Evolutionary conservation across 2,113 vertebrate species (phyloP).

Genomic region (Fregata magnificens): DNA sequence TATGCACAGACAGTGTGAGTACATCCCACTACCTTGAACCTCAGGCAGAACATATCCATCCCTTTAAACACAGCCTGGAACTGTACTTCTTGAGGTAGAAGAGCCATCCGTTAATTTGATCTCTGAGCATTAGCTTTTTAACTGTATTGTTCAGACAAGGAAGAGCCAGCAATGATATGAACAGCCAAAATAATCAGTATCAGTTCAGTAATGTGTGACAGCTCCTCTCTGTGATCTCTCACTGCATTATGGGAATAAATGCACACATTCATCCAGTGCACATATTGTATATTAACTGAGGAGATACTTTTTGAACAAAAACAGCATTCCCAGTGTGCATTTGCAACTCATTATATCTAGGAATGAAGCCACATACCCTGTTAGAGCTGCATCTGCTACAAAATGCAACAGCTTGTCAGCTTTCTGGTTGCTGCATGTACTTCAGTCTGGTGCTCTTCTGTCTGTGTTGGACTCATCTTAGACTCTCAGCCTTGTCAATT

Average conservation of each 20-base stretch:
- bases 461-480: neutral
- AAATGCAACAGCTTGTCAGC: slow-evolving; percentile 49
- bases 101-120: neutral
- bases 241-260: slow-evolving; percentile 23
- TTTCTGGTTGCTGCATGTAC: slow-evolving; percentile 17
- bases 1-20: neutral
- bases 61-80: neutral
- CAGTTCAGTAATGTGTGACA: slow-evolving; percentile 21
- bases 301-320: slow-evolving; percentile 42
- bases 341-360: slow-evolving; percentile 45
- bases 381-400: slow-evolving; percentile 52
- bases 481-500: neutral
- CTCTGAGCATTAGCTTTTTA: neutral
- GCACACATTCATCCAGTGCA: neutral
- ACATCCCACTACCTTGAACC: neutral
- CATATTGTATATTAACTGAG: slow-evolving; percentile 48
- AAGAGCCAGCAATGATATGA: neutral
- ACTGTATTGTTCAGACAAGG: neutral
- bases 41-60: neutral
- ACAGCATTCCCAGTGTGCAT: neutral
- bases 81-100: neutral
- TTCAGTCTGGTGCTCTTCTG: slow-evolving; percentile 30
- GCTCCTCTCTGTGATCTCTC: slow-evolving; percentile 17
- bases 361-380: slow-evolving; percentile 24
- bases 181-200: slow-evolving; percentile 34